Percentiles rank a stretch among this genome's conserved stretches.
Evolutionary conservation across 2,888 invertebrate species (phyloP).

Genomic region (Caenorhabditis zanzibari): DNA sequence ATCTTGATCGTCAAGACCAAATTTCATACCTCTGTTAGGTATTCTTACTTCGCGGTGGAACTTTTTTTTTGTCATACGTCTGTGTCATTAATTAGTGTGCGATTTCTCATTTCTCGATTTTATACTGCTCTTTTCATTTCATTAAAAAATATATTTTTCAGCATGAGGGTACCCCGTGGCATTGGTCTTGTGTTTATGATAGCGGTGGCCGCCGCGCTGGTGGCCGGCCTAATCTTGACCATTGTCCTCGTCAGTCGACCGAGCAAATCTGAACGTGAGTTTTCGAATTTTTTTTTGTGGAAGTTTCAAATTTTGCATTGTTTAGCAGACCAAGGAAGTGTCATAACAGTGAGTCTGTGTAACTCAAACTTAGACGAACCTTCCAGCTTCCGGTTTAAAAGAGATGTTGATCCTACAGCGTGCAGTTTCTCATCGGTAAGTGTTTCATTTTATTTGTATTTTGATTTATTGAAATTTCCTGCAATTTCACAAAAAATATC

Average conservation of each 20-base stretch:
- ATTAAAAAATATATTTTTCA: background rate
- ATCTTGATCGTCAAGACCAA: slow-evolving; percentile 50
- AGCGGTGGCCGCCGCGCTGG: slow-evolving; percentile 47
- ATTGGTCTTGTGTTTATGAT: slow-evolving; percentile 59
- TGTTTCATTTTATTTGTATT: background rate
- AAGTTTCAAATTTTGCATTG: no score
- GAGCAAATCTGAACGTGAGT: background rate
- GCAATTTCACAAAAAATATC: no score
- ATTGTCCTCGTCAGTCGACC: slow-evolving; percentile 58
- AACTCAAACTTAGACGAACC: slow-evolving; percentile 25
- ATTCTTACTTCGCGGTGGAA: no score
- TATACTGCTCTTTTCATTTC: background rate
- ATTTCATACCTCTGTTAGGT: background rate
- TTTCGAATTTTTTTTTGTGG: background rate
- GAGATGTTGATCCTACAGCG: slow-evolving; percentile 27
- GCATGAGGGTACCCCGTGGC: slow-evolving; percentile 62
- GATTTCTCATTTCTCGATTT: no score
- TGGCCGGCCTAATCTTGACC: slow-evolving; percentile 54
- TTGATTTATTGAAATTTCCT: no score
- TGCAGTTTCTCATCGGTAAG: slow-evolving; percentile 15
- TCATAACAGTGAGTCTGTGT: slow-evolving; percentile 55
- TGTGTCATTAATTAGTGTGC: no score
- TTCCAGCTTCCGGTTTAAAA: slow-evolving; percentile 21
- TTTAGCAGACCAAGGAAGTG: no score
- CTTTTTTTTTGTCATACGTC: no score